Percentiles rank a stretch among this genome's conserved stretches.
These are phyloP conservation scores for Rhagonycha lutea DNA, from an alignment of 2,888 invertebrate genomes.

Conservation along the genomic window DNA sequence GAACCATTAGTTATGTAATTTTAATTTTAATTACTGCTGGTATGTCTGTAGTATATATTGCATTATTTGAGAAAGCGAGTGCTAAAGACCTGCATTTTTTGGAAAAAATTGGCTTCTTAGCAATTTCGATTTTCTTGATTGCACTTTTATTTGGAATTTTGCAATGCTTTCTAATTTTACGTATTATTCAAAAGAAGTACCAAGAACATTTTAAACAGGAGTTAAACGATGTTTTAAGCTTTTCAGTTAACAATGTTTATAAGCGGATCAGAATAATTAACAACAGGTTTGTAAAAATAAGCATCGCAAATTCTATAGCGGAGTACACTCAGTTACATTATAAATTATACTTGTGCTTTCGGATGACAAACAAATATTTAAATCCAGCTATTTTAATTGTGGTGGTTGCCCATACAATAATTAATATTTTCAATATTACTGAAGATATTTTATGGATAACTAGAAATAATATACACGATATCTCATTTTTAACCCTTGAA, in stretches of 20 bases:
- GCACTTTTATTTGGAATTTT: too few species aligned
- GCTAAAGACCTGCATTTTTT: background rate
- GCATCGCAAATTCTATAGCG: background rate
- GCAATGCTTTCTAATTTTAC: background rate
- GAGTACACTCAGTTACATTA: background rate
- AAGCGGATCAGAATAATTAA: background rate
- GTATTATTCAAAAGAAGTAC: background rate
- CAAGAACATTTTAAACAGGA: background rate
- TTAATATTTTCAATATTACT: background rate
- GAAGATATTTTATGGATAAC: background rate
- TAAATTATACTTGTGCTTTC: background rate
- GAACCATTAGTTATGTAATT: background rate
- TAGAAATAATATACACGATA: background rate
- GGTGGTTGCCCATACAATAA: too few species aligned
- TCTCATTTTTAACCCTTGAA: background rate
- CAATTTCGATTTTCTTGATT: fast-evolving
- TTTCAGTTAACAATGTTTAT: background rate
- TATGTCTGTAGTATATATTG: fast-evolving
- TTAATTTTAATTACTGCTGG: background rate
- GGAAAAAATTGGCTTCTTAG: background rate
- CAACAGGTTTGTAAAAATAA: background rate
- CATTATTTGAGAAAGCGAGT: background rate
- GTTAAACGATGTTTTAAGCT: background rate
- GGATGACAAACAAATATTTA: background rate
- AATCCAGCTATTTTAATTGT: background rate